These are phyloP conservation scores for Cairina moschata DNA, from an alignment of 2,113 vertebrate species.

Conservation along the genomic window DNA sequence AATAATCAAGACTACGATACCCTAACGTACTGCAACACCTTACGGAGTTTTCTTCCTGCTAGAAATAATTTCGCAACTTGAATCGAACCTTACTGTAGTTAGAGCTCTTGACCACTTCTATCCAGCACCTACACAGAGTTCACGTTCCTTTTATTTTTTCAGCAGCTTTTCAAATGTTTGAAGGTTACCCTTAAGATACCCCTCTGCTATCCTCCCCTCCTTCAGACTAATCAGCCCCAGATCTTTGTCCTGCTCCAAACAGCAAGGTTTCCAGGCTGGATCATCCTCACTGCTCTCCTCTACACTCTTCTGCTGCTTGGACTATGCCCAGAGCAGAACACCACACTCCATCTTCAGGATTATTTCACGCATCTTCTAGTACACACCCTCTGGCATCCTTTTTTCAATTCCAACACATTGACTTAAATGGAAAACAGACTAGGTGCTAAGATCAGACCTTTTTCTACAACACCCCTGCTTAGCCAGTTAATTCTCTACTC, in stretches of 20 bases:
- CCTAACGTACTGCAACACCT: not conserved
- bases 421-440: not conserved
- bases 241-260: not conserved
- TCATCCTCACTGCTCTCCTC: not conserved
- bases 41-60: not conserved
- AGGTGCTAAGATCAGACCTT: not conserved
- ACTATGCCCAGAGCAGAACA: not conserved
- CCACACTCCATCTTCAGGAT: not conserved
- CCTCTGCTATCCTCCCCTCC: not conserved
- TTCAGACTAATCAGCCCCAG: not conserved
- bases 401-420: not conserved
- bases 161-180: not conserved
- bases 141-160: not conserved
- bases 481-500: not conserved
- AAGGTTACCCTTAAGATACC: not conserved
- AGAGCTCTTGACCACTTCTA: not conserved
- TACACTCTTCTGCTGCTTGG: too few relatives aligned
- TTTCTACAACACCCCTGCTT: not conserved
- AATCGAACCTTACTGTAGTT: not conserved
- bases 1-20: not conserved
- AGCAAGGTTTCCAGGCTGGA: not conserved
- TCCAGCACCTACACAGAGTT: not conserved
- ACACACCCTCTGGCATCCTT: not conserved
- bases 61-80: not conserved
- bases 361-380: not conserved